A percentile compares a stretch with the other conserved stretches of the same genome.
phyloP scores from a whole-genome alignment of 2,797 vertebrate genomes.

The Lagodon rhomboides region DNA sequence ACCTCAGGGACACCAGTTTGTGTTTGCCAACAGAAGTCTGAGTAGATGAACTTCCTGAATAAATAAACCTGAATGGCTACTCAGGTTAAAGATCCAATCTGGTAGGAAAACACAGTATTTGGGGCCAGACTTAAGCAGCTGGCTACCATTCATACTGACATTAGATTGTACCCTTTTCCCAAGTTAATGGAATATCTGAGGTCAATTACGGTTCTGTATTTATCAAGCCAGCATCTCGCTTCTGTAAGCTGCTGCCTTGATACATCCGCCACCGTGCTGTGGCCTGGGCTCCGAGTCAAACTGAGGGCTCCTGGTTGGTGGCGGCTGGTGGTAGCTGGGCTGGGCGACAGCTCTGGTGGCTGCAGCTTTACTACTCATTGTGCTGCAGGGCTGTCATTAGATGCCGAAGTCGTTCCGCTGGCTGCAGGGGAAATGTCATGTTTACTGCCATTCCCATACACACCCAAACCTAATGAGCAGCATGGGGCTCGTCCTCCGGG shows the following conservation, averaged over 20 bases:
- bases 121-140: not conserved
- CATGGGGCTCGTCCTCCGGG: conserved; percentile 51
- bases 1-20: conserved; percentile 37
- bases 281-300: conserved; percentile 38
- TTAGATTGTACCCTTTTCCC: not conserved
- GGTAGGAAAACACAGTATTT: conserved; percentile 1
- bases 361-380: conserved; percentile 82
- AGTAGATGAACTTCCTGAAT: conserved; percentile 13
- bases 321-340: conserved; percentile 62
- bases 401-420: conserved; percentile 69
- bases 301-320: conserved; percentile 55
- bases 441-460: conserved; percentile 86
- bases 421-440: conserved; percentile 82
- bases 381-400: conserved; percentile 86
- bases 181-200: conserved; percentile 7
- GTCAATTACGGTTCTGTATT: not conserved
- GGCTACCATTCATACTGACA: not conserved
- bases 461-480: conserved; percentile 83
- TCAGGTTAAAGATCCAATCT: not conserved
- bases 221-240: conserved; percentile 3
- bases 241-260: conserved; percentile 17
- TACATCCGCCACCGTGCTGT: conserved; percentile 26
- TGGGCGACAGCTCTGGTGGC: conserved; percentile 73
- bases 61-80: not conserved
- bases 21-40: conserved; percentile 3